A percentile compares a stretch with the other conserved stretches of the same genome.
Evolutionary conservation across 2,797 vertebrate species (phyloP).

Genomic region (Buphagus erythrorhynchus): DNA sequence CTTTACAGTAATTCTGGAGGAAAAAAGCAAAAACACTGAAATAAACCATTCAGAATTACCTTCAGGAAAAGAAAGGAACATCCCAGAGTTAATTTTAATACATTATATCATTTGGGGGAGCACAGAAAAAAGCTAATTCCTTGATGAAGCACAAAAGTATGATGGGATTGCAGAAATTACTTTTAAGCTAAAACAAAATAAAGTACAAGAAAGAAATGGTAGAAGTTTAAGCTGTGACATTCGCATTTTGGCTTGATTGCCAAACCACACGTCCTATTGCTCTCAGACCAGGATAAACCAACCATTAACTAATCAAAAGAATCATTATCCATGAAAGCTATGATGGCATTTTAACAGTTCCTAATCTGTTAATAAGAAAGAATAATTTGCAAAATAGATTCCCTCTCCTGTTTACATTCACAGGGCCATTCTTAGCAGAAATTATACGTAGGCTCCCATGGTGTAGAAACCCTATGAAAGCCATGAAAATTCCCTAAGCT

Average conservation of each 20-base stretch:
- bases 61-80: constrained; percentile 66
- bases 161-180: constrained; percentile 28
- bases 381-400: constrained; percentile 70
- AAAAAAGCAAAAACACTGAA: constrained; percentile 79
- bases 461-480: constrained; percentile 57
- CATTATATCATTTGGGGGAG: not conserved
- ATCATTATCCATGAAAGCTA: constrained; percentile 63
- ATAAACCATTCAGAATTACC: constrained; percentile 75
- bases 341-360: constrained; percentile 68
- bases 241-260: constrained; percentile 55
- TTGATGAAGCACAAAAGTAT: constrained; percentile 31
- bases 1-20: constrained; percentile 78
- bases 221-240: constrained; percentile 57
- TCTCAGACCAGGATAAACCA: constrained; percentile 72
- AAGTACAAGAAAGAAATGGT: constrained; percentile 44
- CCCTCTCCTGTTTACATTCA: constrained; percentile 63
- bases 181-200: constrained; percentile 49
- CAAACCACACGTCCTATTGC: constrained; percentile 64
- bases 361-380: constrained; percentile 67
- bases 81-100: constrained; percentile 60
- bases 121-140: constrained; percentile 1
- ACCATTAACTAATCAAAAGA: constrained; percentile 72
- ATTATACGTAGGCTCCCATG: constrained; percentile 56
- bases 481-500: constrained; percentile 67
- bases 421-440: constrained; percentile 62